A percentile compares a stretch with the other conserved stretches of the same genome.
phyloP scores from a whole-genome alignment of 1,140 invertebrate genomes.

The Leptoteleia sp. region DNA sequence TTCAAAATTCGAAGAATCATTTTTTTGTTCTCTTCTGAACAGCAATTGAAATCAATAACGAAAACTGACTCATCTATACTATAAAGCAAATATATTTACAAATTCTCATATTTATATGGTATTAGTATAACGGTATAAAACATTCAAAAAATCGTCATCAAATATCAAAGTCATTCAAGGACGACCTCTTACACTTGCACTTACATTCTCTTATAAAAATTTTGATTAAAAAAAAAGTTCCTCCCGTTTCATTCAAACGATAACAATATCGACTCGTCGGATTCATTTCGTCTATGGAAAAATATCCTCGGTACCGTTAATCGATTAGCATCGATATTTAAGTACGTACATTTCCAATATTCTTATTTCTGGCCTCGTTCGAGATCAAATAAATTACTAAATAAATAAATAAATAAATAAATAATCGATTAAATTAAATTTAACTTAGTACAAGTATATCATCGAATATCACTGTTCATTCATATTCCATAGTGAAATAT shows the following conservation, averaged over 20 bases:
- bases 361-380: slow-evolving; percentile 24
- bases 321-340: slow-evolving; percentile 27
- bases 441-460: slow-evolving; percentile 16
- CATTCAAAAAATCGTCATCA: slow-evolving; percentile 20
- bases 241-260: slow-evolving; percentile 5
- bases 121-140: slow-evolving; percentile 43
- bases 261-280: not conserved
- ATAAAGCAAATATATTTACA: slow-evolving; percentile 43
- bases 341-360: not conserved
- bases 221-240: slow-evolving; percentile 43
- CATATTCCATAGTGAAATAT: slow-evolving; percentile 10
- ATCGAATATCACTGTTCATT: slow-evolving; percentile 32
- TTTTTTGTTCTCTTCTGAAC: no score
- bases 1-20: not conserved
- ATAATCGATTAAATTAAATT: slow-evolving; percentile 12
- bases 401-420: slow-evolving; percentile 43
- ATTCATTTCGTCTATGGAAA: slow-evolving; percentile 8
- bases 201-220: slow-evolving; percentile 36
- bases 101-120: slow-evolving; percentile 9
- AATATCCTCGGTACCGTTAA: slow-evolving; percentile 17
- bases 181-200: slow-evolving; percentile 5
- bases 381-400: slow-evolving; percentile 39
- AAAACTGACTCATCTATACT: slow-evolving; percentile 5
- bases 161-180: slow-evolving; percentile 12
- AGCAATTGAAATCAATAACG: slow-evolving; percentile 1